Evolutionary conservation across 2,113 vertebrate species (phyloP), one percentile per base, ranked within the genome.

Genomic region (Dendropsophus ebraccatus): DNA sequence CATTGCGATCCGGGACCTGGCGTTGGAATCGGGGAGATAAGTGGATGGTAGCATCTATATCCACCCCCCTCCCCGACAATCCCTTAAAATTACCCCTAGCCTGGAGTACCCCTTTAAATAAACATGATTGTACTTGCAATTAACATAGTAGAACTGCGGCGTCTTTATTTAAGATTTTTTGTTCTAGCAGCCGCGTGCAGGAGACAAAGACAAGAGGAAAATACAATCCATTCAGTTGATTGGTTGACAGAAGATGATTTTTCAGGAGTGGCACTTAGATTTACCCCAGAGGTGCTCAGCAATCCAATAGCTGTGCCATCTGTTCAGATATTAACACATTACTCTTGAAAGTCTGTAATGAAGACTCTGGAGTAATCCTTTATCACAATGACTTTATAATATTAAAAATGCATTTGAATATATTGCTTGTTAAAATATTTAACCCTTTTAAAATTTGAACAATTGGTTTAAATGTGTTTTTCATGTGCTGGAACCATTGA

Each of bases 331-430:
- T 94, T 93, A 93, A 93, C 92, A 93, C 90, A 92, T 93, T 92
- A 93, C 93, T 94, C 92, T 94, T 92, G 90, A 91, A 93, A 93
- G 90, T 92, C 93, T 84, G 91, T 94, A 94, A 94, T 91, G 93
- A 95, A 94, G 90, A 92, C 93, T 94, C 93, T 91, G 91, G 92
- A 94, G 93, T 92, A 92, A 94, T 94, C 92, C 92, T 94, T 95
- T 92, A 94, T 92, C 91, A 93, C 91, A 94, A 94, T 93, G 92
- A 93, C 93, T 95, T 93, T 89, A 90, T 32, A 0, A 88, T 92
- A 94, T 95, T 94, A 95, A 95, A 95, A 94, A 94, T 94, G 92
- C 92, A 94, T 95, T 94, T 94, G 92, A 92, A 92, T 94, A 94
- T 93, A 93, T 92, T 92, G 92, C 90, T 94, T 94, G 91, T 93